Percentiles rank a stretch among this genome's conserved stretches.
Evolutionary conservation across 2,113 vertebrate species (phyloP).

Genomic region (Sapajus apella): DNA sequence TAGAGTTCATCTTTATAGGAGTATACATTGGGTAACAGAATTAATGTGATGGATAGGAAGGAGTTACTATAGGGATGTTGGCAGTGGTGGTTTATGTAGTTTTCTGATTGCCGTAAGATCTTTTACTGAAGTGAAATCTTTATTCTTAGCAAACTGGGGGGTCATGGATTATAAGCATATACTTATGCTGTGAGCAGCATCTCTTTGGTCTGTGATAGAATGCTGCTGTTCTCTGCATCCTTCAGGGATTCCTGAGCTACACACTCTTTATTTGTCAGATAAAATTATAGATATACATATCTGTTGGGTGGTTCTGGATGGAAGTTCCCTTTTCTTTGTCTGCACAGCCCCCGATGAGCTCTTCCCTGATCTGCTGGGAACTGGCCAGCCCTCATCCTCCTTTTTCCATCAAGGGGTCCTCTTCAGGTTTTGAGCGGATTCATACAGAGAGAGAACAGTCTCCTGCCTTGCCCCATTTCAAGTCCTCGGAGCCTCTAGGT

Average conservation of each 20-base stretch:
- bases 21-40: not conserved
- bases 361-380: not conserved
- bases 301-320: not conserved
- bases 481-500: not conserved
- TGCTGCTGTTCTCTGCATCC: not conserved
- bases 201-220: not conserved
- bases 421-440: not conserved
- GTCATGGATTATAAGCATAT: not conserved
- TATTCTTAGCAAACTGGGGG: not conserved
- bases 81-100: not conserved
- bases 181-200: not conserved
- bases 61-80: not conserved
- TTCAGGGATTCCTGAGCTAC: not conserved
- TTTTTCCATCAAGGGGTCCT: not conserved
- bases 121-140: not conserved
- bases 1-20: not conserved
- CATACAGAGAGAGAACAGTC: not conserved
- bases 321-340: not conserved
- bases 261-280: not conserved
- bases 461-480: not conserved
- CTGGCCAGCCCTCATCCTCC: not conserved
- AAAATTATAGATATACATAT: not conserved
- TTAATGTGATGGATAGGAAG: no score
- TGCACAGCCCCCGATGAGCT: not conserved
- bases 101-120: not conserved